Percentiles rank a stretch among this genome's conserved stretches.
phyloP scores from a whole-genome alignment of 2,113 vertebrate genomes.

The Myotis brandtii region DNA sequence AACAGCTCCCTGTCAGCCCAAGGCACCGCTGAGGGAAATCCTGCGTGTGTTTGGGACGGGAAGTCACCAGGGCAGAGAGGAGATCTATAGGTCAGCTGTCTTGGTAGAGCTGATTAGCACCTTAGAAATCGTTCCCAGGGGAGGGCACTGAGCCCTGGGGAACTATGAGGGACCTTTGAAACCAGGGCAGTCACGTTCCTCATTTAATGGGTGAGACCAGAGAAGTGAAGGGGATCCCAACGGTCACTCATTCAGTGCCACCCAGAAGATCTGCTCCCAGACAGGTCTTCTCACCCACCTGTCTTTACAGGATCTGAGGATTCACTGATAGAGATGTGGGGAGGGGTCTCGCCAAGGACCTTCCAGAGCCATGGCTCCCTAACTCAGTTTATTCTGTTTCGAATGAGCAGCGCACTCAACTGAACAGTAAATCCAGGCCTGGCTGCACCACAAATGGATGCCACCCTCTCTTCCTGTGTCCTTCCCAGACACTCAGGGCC shows the following conservation, averaged over 20 bases:
- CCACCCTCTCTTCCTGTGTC: not conserved
- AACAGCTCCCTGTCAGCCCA: not conserved
- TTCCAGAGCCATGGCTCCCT: not conserved
- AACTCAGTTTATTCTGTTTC: not conserved
- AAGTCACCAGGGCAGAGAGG: not conserved
- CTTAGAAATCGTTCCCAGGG: not conserved
- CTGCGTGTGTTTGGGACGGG: not conserved
- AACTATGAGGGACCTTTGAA: conserved; percentile 56
- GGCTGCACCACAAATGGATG: not conserved
- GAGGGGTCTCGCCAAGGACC: not conserved
- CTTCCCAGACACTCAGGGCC: not conserved
- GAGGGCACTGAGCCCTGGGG: not conserved
- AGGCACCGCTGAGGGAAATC: not conserved
- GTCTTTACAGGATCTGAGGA: not conserved
- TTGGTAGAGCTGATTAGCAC: not conserved
- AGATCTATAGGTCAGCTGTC: not conserved
- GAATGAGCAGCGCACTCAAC: not conserved
- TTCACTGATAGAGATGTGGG: not conserved
- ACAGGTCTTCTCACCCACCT: not conserved
- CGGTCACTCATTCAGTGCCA: not conserved
- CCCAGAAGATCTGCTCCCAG: not conserved
- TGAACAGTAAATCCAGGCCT: not conserved
- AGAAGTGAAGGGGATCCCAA: conserved; percentile 24
- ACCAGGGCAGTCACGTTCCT: not conserved
- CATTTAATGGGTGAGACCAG: conserved; percentile 23